Base-by-base conservation (phyloP, 2,797 vertebrate species). In the Tinamus major region DNA sequence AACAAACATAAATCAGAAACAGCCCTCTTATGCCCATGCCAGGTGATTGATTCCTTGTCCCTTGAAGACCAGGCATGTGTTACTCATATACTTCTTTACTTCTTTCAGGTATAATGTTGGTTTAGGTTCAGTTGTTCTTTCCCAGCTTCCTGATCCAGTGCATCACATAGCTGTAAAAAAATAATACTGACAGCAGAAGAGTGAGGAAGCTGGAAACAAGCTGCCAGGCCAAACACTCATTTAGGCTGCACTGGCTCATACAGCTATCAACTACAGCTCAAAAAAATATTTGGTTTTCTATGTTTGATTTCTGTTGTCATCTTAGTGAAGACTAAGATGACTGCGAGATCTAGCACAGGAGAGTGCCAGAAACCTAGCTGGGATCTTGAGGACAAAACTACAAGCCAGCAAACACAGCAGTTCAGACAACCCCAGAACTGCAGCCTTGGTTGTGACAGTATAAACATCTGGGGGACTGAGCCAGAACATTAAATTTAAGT, bases 81-180 rank as follows among this genome's bases (percentile, higher is more conserved):
- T 68, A 85, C 9, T 21, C 13, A 64, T 71, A 64, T 5, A 90
- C 5, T 70, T 78, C 39, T 63, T 77, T 41, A 90, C 5, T 70
- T 78, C 39, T 63, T 77, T 41, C 44, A 79, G 44, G 15, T 9
- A 37, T 68, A 19, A 46, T 16, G 76, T 0, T 0, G 7, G 2
- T 23, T 67, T 79, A 53, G 24, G 56, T 9, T 67, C 42, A 74
- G 27, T 17, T 58, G 6, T 14, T 77, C 44, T 71, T 41, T 68
- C 44, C 39, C 18, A 8, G 53, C 55, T 51, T 63, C 48, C 55
- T 48, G 41, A 79, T 63, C 26, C 61, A 67, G n/a, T 16, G 59
- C 5, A 89, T 26, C 15, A 55, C 1, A 65, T 0, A 86, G 63
- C 46, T 77, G 6, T 58, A 72, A 17, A 67, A 67, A 67, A 85